These are phyloP conservation scores for Zaprionus capensis DNA, from an alignment of 1,140 invertebrate species.

Conservation along the genomic window DNA sequence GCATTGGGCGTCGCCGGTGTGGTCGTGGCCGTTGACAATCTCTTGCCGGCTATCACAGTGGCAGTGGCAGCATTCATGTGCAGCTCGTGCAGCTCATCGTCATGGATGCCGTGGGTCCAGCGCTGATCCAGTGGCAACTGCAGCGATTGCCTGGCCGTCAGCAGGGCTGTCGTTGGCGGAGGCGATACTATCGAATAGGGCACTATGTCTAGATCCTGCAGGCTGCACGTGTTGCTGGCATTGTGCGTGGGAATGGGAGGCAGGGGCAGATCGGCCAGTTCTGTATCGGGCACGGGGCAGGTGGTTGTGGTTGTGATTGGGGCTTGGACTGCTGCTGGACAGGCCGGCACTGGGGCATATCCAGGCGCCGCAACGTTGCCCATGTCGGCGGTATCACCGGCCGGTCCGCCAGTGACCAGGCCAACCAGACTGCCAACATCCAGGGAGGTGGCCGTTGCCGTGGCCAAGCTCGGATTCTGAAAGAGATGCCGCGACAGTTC, in stretches of 20 bases:
- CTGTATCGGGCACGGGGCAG: conserved; percentile 51
- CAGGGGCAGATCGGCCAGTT: conserved; percentile 78
- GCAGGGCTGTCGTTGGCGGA: conserved; percentile 49
- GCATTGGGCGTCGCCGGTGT: conserved; percentile 35
- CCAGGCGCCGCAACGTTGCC: conserved; percentile 40
- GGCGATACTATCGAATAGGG: conserved; percentile 81
- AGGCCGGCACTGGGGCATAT: background rate
- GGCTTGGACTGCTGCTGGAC: conserved; percentile 7
- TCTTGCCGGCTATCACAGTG: conserved; percentile 71
- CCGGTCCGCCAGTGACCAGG: conserved; percentile 67
- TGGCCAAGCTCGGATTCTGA: conserved; percentile 85
- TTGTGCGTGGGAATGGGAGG: conserved; percentile 68
- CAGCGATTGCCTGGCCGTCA: conserved; percentile 55
- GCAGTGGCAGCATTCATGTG: background rate
- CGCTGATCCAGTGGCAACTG: conserved; percentile 63
- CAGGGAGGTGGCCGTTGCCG: conserved; percentile 56
- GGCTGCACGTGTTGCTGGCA: conserved; percentile 44
- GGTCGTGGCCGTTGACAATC: conserved; percentile 42
- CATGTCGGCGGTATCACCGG: conserved; percentile 59
- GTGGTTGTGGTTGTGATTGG: background rate
- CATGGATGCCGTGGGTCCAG: conserved; percentile 39
- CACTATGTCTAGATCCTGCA: conserved; percentile 75
- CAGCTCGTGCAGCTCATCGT: background rate
- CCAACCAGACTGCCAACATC: conserved; percentile 65
- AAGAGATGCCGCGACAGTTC: conserved; percentile 91